phyloP scores from a whole-genome alignment of 37 sponge, comb jelly and placozoan species.

The Aplysina aerophoba region DNA sequence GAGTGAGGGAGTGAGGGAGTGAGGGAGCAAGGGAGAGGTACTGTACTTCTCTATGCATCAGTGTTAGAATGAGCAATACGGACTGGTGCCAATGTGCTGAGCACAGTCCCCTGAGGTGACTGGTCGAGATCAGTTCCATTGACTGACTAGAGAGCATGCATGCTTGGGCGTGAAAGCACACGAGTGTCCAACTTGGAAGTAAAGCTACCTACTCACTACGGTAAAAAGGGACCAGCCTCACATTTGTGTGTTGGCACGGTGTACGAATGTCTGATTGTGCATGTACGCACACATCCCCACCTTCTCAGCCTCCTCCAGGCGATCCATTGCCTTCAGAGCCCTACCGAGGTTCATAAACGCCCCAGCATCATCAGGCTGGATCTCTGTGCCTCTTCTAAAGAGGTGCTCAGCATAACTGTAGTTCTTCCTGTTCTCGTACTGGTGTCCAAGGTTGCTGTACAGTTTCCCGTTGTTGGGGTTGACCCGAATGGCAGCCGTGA shows the following conservation, averaged over 20 bases:
- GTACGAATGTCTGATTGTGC: too few species aligned
- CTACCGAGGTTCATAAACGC: slow-evolving; percentile 84
- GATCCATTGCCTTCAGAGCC: slow-evolving; percentile 64
- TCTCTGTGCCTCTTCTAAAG: slow-evolving; percentile 59
- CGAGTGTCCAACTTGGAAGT: too few species aligned
- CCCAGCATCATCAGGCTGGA: slow-evolving; percentile 87
- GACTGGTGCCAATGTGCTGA: too few species aligned
- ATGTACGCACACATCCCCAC: too few species aligned
- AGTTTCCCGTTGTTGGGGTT: slow-evolving; percentile 81
- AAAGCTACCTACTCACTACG: too few species aligned
- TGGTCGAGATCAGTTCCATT: too few species aligned
- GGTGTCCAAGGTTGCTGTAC: slow-evolving; percentile 86
- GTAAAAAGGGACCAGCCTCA: background rate
- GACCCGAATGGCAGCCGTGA: slow-evolving; percentile 66
- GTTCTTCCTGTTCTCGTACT: slow-evolving; percentile 55
- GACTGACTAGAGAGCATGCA: too few species aligned
- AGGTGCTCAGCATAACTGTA: slow-evolving; percentile 64
- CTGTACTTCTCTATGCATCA: too few species aligned
- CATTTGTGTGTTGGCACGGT: background rate
- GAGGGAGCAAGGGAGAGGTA: background rate
- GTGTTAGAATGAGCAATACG: too few species aligned
- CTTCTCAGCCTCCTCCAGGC: slow-evolving; percentile 63
- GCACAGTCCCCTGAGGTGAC: too few species aligned
- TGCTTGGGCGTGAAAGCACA: too few species aligned
- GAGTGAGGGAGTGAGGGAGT: too few species aligned